Conservation (phyloP, 2,797 vertebrate genomes). For the Acomys russatus region DNA sequence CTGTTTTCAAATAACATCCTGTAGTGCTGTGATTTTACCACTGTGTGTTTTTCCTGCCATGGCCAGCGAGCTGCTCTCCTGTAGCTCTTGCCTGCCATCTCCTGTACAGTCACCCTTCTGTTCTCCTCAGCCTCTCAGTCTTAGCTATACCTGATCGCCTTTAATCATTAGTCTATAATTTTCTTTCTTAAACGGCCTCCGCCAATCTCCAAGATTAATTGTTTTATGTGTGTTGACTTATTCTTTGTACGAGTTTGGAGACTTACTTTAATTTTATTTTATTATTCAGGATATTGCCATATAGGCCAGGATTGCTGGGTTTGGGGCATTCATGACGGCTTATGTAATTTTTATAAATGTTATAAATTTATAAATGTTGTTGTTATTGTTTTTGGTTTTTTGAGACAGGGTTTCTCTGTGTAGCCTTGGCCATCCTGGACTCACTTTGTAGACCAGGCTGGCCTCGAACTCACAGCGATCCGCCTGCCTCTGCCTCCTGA, state of each 20-base stretch:
- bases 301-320: not conserved
- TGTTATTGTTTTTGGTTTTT: too few species aligned
- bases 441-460: too few species aligned
- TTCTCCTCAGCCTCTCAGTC: not conserved
- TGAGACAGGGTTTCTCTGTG: too few species aligned
- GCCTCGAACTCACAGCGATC: too few species aligned
- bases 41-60: not conserved
- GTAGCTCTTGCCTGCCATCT: not conserved
- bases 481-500: too few species aligned
- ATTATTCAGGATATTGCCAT: not conserved
- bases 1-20: not conserved
- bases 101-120: not conserved
- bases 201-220: not conserved
- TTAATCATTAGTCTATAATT: conserved; percentile 48
- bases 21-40: not conserved
- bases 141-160: not conserved
- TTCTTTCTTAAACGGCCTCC: conserved; percentile 23
- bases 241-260: not conserved
- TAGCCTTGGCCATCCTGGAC: too few species aligned
- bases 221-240: conserved; percentile 24
- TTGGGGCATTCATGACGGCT: not conserved
- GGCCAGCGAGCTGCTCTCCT: not conserved
- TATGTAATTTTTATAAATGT: conserved; percentile 58
- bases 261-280: not conserved
- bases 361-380: conserved; percentile 38